Percentiles rank a stretch among this genome's conserved stretches.
Conservation (phyloP, 2,888 invertebrate genomes). For the Plagodis dolabraria region DNA sequence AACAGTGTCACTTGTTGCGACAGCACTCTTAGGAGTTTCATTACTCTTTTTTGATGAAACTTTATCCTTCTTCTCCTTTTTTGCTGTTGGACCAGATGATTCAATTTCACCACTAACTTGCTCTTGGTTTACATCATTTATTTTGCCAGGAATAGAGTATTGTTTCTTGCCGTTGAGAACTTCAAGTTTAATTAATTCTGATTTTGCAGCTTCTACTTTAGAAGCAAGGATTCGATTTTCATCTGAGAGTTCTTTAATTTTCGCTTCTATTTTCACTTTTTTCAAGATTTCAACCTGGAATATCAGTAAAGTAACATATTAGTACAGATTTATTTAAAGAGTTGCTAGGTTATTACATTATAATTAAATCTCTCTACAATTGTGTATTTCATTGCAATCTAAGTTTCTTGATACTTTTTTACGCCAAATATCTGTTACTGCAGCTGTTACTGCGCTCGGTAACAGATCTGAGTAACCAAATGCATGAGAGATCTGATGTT, state of each 20-base stretch:
- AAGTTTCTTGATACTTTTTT: no score
- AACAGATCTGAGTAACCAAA: no score
- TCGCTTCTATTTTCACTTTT: constrained; percentile 70
- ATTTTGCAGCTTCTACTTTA: constrained; percentile 87
- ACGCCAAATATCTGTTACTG: no score
- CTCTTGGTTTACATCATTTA: constrained; percentile 8
- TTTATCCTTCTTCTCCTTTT: constrained; percentile 70
- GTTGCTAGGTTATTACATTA: no score
- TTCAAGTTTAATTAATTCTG: constrained; percentile 87
- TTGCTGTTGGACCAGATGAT: constrained; percentile 32
- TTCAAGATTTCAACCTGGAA: constrained; percentile 77
- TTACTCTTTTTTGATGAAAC: constrained; percentile 63
- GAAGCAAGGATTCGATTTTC: constrained; percentile 87
- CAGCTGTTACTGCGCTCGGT: no score
- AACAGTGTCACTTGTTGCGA: constrained; percentile 72
- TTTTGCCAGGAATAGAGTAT: constrained; percentile 81
- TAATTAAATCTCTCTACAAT: no score
- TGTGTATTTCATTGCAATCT: no score
- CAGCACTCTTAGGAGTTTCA: constrained; percentile 50
- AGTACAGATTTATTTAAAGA: no score
- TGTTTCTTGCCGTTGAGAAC: constrained; percentile 88
- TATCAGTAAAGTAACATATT: constrained; percentile 7
- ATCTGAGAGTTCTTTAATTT: constrained; percentile 78
- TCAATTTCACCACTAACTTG: constrained; percentile 28
- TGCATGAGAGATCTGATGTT: background rate